Evolutionary conservation across 2,888 invertebrate genomes (phyloP).

Genomic region (Neria commutata): DNA sequence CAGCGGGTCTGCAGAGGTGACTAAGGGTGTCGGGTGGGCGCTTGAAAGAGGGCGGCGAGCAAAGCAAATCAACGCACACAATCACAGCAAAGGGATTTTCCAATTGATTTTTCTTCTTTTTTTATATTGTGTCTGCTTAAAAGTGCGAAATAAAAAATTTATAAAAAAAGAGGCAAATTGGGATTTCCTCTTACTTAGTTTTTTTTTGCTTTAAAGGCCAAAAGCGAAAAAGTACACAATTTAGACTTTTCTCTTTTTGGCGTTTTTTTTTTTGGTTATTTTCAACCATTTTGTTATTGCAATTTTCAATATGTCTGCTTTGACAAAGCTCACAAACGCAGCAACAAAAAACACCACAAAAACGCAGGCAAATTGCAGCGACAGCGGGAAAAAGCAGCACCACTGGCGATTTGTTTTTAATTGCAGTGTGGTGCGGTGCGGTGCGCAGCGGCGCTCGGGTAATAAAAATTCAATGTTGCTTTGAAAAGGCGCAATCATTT

Average conservation of each 20-base stretch:
- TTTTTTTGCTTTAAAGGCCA: slow-evolving; percentile 38
- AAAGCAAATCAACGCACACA: too few relatives aligned
- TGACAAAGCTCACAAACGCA: slow-evolving; percentile 1
- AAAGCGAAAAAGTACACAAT: slow-evolving; percentile 37
- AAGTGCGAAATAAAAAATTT: too few relatives aligned
- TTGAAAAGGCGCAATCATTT: slow-evolving; percentile 9
- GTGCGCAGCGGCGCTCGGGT: too few relatives aligned
- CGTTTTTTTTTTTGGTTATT: neutral
- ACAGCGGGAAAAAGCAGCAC: slow-evolving; percentile 23
- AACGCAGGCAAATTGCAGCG: neutral
- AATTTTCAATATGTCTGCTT: slow-evolving; percentile 15
- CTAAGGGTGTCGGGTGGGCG: too few relatives aligned
- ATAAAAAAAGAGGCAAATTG: slow-evolving; percentile 18
- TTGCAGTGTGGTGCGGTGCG: slow-evolving; percentile 37
- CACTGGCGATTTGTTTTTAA: slow-evolving; percentile 41
- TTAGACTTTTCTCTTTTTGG: too few relatives aligned
- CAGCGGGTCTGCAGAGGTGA: too few relatives aligned
- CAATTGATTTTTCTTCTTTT: neutral
- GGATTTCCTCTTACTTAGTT: slow-evolving; percentile 16
- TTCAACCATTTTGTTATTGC: slow-evolving; percentile 16
- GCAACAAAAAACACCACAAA: neutral
- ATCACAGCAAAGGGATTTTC: too few relatives aligned
- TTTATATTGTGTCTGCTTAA: neutral
- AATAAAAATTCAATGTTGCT: slow-evolving; percentile 13
- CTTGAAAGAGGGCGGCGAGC: too few relatives aligned